Base-by-base conservation (phyloP, 2,888 invertebrate genomes). In the Caenorhabditis imperialis region DNA sequence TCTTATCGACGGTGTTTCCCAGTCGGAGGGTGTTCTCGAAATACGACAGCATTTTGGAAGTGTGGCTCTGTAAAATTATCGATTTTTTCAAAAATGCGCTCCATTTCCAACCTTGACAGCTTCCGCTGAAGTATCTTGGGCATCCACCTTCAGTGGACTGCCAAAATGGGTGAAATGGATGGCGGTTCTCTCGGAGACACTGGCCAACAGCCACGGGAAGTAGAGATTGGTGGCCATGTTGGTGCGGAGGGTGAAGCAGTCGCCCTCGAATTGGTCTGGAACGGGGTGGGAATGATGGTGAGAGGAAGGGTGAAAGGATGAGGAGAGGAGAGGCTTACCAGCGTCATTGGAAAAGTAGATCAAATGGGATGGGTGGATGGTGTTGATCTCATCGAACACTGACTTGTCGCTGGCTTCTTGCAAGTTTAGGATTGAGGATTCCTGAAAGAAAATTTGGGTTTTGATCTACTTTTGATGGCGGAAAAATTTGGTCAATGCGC, bases 151-250 rank as follows among this genome's bases (percentile, higher is more conserved):
- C 6, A 30, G 6, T 30, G 6, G 30, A n/a, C 44, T 60, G 25
- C 82, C 86, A 18, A 87, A 48, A 53, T 86, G 81, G 14, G 84
- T 83, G 69, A 84, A 85, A 57, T 82, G 85, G 16, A 87, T 58
- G 2, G 42, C 69, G 20, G 75, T 42, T 23, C 74, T 71, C 23
- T 82, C 77, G 47, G 82, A 75, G 22, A 86, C 35, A 27, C 79
- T 75, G 42, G 85, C 85, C 65, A 86, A 55, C 6, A 79, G 72
- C 84, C 85, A 87, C 14, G 86, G 86, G n/a, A 82, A 79, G 55
- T 82, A 86, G 33, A 84, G 71, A 51, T 88, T 86, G 54, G 79
- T 77, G 18, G 77, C 75, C 51, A 84, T 74, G 74, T 85, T 86
- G 30, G 77, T 74, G 14, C 75, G 74, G 20, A 87, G 71, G 20